These are phyloP conservation scores for Pyrgus malvae DNA, from an alignment of 2,888 invertebrate species.

Conservation along the genomic window DNA sequence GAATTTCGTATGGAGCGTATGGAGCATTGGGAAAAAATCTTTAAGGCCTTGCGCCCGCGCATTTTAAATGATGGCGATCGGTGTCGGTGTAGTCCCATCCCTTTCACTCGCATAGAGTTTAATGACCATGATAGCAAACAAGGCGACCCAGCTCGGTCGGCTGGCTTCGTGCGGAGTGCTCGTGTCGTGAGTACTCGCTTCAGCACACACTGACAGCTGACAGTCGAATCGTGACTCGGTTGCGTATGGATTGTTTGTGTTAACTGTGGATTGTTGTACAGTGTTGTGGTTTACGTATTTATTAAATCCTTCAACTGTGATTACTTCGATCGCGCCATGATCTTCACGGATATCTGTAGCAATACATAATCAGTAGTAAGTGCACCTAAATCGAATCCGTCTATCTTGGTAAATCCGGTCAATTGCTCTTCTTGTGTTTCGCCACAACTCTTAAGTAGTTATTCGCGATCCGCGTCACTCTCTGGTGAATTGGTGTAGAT, in stretches of 20 bases:
- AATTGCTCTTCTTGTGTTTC: not conserved
- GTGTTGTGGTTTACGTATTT: not conserved
- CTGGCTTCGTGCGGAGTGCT: too few species aligned
- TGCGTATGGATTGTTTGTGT: not conserved
- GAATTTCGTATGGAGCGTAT: too few species aligned
- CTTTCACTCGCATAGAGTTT: too few species aligned
- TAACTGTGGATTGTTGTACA: not conserved
- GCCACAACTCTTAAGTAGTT: not conserved
- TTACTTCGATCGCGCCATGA: not conserved
- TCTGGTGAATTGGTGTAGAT: too few species aligned
- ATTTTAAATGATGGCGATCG: too few species aligned
- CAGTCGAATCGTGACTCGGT: not conserved
- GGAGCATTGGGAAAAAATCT: too few species aligned
- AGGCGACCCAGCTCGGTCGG: too few species aligned
- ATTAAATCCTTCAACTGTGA: not conserved
- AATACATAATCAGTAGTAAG: not conserved
- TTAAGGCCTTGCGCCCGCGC: too few species aligned
- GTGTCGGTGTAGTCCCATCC: too few species aligned
- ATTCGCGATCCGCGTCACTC: slow-evolving; percentile 2
- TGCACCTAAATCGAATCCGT: not conserved
- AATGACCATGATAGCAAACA: too few species aligned
- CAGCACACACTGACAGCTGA: too few species aligned
- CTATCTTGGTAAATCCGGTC: not conserved
- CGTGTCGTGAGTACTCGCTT: too few species aligned
- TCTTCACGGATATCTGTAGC: not conserved